Percentiles rank a stretch among this genome's conserved stretches.
phyloP scores from a whole-genome alignment of 1,140 invertebrate species.

The Lysiphlebus fabarum region DNA sequence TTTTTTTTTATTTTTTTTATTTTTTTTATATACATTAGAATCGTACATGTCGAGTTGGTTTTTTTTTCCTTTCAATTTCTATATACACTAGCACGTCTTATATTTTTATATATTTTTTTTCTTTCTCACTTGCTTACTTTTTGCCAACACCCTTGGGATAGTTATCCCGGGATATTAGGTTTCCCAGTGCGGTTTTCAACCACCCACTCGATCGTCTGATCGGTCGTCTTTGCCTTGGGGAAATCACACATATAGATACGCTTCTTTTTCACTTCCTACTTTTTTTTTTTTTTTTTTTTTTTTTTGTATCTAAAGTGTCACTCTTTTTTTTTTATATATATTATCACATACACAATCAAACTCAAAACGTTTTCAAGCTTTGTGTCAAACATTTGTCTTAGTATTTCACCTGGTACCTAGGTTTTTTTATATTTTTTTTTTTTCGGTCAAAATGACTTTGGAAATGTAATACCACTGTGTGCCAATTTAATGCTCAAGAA shows the following conservation, averaged over 20 bases:
- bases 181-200: constrained; percentile 55
- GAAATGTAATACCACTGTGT: too few relatives aligned
- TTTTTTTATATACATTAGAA: too few relatives aligned
- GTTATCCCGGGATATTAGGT: constrained; percentile 50
- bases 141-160: neutral
- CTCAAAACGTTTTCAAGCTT: too few relatives aligned
- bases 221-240: constrained; percentile 52
- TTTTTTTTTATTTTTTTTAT: too few relatives aligned
- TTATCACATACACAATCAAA: too few relatives aligned
- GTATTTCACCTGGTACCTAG: too few relatives aligned
- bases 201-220: constrained; percentile 54
- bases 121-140: neutral
- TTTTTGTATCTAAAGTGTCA: constrained; percentile 14
- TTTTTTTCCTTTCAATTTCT: too few relatives aligned
- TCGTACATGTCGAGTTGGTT: too few relatives aligned
- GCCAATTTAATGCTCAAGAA: too few relatives aligned
- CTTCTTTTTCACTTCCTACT: constrained; percentile 27
- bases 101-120: neutral
- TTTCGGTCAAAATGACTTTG: too few relatives aligned
- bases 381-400: too few relatives aligned
- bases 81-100: neutral
- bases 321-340: neutral
- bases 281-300: constrained; percentile 33
- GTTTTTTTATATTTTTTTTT: too few relatives aligned
- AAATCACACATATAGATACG: constrained; percentile 55